Percentiles rank a stretch among this genome's conserved stretches.
These are phyloP conservation scores for Axinella damicornis DNA, from an alignment of 37 sponge, comb jelly and placozoan genomes.

Conservation along the genomic window DNA sequence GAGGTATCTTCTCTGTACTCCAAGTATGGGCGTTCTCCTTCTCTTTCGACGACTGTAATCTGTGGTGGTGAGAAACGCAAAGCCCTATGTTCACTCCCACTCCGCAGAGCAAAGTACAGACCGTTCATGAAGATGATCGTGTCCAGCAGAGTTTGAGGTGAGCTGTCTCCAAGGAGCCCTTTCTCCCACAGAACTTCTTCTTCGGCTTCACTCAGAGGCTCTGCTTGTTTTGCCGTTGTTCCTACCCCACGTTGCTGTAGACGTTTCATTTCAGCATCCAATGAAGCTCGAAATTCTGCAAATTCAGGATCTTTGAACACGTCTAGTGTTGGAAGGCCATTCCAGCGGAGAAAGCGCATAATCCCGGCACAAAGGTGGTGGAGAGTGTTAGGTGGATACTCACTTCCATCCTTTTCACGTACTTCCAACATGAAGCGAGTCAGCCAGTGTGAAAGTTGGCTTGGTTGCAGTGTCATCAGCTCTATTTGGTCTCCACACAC, in stretches of 20 bases:
- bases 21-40: slow-evolving; percentile 8
- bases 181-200: slow-evolving; percentile 16
- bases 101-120: slow-evolving; percentile 27
- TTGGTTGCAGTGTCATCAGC: too few relatives aligned
- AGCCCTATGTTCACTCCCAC: slow-evolving; percentile 41
- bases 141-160: slow-evolving; percentile 31
- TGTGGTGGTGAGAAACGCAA: slow-evolving; percentile 25
- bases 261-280: slow-evolving; percentile 64
- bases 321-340: not conserved
- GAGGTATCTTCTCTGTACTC: slow-evolving; percentile 43
- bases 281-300: not conserved
- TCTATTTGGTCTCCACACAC: too few relatives aligned
- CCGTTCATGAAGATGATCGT: slow-evolving; percentile 44
- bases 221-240: slow-evolving; percentile 7
- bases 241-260: slow-evolving; percentile 26
- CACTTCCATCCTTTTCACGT: too few relatives aligned
- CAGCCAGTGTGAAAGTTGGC: too few relatives aligned
- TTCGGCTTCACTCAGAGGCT: slow-evolving; percentile 36
- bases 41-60: slow-evolving; percentile 2
- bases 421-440: too few relatives aligned
- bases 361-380: too few relatives aligned
- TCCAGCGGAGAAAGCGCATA: too few relatives aligned
- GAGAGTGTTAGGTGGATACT: too few relatives aligned
- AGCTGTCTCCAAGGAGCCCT: slow-evolving; percentile 1
- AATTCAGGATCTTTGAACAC: slow-evolving; percentile 37